Conservation (phyloP, 64 coral and sea anemone genomes). For the Actinia tenebrosa region DNA sequence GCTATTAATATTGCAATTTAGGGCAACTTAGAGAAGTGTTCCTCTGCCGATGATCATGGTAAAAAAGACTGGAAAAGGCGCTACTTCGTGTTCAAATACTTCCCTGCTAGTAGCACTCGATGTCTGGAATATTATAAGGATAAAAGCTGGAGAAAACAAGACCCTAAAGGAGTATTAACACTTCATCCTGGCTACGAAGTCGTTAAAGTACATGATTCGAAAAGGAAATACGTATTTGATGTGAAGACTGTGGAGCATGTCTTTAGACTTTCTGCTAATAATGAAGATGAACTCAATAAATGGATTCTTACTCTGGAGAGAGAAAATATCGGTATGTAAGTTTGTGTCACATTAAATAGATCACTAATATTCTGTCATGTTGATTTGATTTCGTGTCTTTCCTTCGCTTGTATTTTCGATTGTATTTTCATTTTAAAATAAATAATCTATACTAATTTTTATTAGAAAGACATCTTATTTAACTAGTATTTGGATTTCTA, state of each 20-base stretch:
- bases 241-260: constrained; percentile 86
- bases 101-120: constrained; percentile 66
- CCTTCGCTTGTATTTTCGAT: not conserved
- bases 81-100: constrained; percentile 92
- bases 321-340: constrained; percentile 73
- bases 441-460: not conserved
- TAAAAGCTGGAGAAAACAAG: constrained; percentile 68
- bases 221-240: constrained; percentile 79
- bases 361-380: not conserved
- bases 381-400: not conserved
- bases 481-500: no score
- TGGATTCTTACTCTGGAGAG: constrained; percentile 84
- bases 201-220: constrained; percentile 56
- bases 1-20: not conserved
- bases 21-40: constrained; percentile 61
- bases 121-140: constrained; percentile 82
- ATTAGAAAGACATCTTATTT: no score
- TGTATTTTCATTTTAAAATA: not conserved
- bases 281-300: constrained; percentile 71
- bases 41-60: constrained; percentile 60
- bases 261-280: constrained; percentile 67
- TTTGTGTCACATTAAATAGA: not conserved
- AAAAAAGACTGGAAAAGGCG: constrained; percentile 91
- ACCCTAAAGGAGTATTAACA: constrained; percentile 77
- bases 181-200: constrained; percentile 87